A percentile compares a stretch with the other conserved stretches of the same genome.
phyloP scores from a whole-genome alignment of 2,113 vertebrate species.

The Astatoreochromis straeleni region DNA sequence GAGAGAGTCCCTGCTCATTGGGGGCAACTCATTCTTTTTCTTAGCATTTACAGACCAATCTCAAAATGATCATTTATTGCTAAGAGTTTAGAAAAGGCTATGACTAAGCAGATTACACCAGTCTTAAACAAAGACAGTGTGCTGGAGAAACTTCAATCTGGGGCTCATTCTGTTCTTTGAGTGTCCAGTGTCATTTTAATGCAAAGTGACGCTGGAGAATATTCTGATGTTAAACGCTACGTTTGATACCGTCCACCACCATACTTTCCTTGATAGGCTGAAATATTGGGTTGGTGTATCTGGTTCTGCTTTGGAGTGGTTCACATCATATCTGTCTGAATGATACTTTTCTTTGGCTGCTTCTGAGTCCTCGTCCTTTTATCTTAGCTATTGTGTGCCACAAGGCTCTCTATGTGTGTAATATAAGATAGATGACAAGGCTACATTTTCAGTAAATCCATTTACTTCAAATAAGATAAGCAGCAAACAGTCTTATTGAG shows the following conservation, averaged over 20 bases:
- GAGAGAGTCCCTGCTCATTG: background rate
- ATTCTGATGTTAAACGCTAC: background rate
- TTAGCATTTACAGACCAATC: background rate
- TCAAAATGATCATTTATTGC: background rate
- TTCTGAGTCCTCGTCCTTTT: background rate
- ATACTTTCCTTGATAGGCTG: background rate
- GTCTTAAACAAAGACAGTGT: background rate
- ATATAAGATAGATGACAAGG: background rate
- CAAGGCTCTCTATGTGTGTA: background rate
- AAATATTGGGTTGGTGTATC: background rate
- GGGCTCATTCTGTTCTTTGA: background rate
- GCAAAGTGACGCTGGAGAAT: background rate
- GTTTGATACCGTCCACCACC: background rate
- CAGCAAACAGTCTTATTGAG: background rate
- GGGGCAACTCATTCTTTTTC: fast-evolving
- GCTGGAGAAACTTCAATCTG: background rate
- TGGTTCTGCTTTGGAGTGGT: background rate
- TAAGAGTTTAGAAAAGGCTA: background rate
- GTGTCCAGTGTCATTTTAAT: background rate
- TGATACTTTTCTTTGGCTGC: background rate
- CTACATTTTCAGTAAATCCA: background rate
- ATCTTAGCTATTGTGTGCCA: background rate
- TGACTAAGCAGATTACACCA: background rate
- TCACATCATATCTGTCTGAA: background rate
- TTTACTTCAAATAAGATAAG: background rate